Evolutionary conservation across 2,888 invertebrate genomes (phyloP), one percentile per base, ranked within the genome.

Genomic region (Zonitis immaculata): DNA sequence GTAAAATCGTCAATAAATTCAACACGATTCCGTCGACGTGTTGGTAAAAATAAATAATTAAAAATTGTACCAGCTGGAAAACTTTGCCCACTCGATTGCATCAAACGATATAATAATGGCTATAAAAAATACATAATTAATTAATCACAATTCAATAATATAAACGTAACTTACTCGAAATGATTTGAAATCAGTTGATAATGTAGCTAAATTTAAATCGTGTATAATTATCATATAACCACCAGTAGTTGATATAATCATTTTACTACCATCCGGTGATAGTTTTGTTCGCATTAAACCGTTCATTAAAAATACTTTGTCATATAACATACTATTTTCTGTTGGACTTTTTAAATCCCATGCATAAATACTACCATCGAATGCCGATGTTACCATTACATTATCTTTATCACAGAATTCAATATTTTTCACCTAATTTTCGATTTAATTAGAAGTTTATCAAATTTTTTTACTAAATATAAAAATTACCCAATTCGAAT

Each of bases 1-100:
- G 95, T 94, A 76, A 95, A 95, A 78, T 96, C 96, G 1, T 89
- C 86, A 11, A 96, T 84, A 67, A 95, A 86, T 75, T 96, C 95
- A 3, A 95, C 85, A 39, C 95, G 80, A 76, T 96, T 96, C 63
- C 87, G 82, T 64, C 82, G 82, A 48, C 90, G 82, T 48, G 79
- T 80, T 43, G 80, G 79, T 30, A 87, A 85, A 72, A 95, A 95
- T 45, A 95, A 79, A 69, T 89, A 86, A 68, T 91, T 92, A 70
- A 85, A 92, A 73, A 83, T 84, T 0, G 88, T 87, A 3, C 89
- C 90, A 46, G 87, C 83, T 1, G 91, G 90, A 64, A 91, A 88
- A 57, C 86, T 82, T 63, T 91, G 90, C 64, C 87, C 85, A 62
- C 89, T 91, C 71, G 88, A 80, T 76, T 94, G 93, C 91, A 93